Percentiles rank a stretch among this genome's conserved stretches.
Conservation (phyloP, 1,140 invertebrate species). For the Zaprionus inermis region DNA sequence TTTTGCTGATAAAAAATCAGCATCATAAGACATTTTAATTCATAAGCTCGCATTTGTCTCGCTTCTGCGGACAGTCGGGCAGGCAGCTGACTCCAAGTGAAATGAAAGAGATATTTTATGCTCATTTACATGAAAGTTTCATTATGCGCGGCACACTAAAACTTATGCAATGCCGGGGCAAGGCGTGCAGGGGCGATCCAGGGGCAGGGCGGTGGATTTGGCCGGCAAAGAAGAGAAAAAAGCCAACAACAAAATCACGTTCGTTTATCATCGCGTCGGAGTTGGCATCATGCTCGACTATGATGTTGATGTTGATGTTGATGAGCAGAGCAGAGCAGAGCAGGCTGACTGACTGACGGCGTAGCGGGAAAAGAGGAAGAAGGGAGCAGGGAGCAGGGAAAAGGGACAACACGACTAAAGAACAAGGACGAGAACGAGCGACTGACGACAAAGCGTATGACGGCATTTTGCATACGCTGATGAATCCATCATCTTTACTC, state of each 20-base stretch:
- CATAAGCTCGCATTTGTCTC: constrained; percentile 83
- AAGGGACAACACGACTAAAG: constrained; percentile 17
- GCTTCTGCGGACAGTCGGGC: constrained; percentile 40
- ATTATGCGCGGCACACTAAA: constrained; percentile 74
- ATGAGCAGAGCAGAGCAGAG: constrained; percentile 41
- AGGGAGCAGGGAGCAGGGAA: constrained; percentile 6
- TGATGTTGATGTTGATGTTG: constrained; percentile 79
- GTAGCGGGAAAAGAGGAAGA: background rate
- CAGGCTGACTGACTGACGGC: constrained; percentile 59
- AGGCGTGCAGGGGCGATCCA: no score
- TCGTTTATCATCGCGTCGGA: constrained; percentile 75
- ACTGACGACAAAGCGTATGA: constrained; percentile 78
- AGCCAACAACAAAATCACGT: constrained; percentile 78
- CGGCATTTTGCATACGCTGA: constrained; percentile 82
- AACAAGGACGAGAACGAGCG: constrained; percentile 31
- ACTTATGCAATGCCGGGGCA: constrained; percentile 73
- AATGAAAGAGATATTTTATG: constrained; percentile 83
- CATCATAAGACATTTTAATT: constrained; percentile 82
- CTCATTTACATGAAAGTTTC: constrained; percentile 84
- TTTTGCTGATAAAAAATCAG: constrained; percentile 60
- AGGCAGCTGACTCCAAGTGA: constrained; percentile 48
- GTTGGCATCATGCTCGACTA: constrained; percentile 64
- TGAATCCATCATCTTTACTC: constrained; percentile 83
- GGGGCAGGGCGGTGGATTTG: constrained; percentile 56
- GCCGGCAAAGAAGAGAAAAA: constrained; percentile 37